Evolutionary conservation across 2,888 invertebrate species (phyloP).

Genomic region (Tachina fera): DNA sequence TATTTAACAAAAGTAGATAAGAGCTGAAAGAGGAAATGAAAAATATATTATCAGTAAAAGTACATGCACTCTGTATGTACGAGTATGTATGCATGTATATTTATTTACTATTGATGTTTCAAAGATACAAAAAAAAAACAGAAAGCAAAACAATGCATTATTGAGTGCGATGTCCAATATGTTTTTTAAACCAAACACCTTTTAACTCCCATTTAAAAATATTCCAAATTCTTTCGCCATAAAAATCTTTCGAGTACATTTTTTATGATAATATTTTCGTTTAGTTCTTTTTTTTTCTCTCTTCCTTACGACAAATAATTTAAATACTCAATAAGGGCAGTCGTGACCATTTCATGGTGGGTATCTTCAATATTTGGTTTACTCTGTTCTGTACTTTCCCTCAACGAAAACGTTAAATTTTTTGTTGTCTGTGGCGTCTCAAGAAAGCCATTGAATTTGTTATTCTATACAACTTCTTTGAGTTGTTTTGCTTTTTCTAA

Average conservation of each 20-base stretch:
- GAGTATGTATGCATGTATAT: too few species aligned
- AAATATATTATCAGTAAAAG: background rate
- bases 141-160: background rate
- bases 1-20: slow-evolving; percentile 15
- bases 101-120: background rate
- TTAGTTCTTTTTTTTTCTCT: background rate
- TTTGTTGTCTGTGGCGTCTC: slow-evolving; percentile 52
- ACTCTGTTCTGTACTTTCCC: background rate
- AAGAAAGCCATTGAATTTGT: slow-evolving; percentile 29
- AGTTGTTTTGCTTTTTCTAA: slow-evolving; percentile 36
- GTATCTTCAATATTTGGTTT: slow-evolving; percentile 35
- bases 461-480: slow-evolving; percentile 14
- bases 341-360: slow-evolving; percentile 46
- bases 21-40: slow-evolving; percentile 7
- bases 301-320: slow-evolving; percentile 5
- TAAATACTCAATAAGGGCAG: slow-evolving; percentile 39
- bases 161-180: background rate
- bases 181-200: background rate
- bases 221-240: background rate
- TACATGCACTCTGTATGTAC: background rate
- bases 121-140: background rate
- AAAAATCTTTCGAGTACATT: background rate
- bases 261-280: background rate
- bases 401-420: slow-evolving; percentile 19
- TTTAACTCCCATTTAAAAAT: background rate